Base-by-base conservation (phyloP, 2,888 invertebrate genomes). In the Hyppa rectilinea region DNA sequence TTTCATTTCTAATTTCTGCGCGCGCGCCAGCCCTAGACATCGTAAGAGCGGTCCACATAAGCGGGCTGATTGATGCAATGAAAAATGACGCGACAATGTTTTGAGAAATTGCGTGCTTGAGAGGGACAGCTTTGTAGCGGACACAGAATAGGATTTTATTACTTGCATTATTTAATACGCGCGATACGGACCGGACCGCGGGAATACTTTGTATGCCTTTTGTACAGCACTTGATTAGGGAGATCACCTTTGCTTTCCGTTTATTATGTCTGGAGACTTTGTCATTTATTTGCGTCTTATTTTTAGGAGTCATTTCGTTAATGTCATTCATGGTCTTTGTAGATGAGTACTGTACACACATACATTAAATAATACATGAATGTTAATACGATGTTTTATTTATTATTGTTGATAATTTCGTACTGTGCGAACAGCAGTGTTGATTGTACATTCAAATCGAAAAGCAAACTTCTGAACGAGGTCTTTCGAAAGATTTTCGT, bases 1-100 rank as follows among this genome's bases (percentile, higher is more conserved):
- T 12, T 36, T 1, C 20, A 14, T 14, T 45, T 40, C n/a, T 5
- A 4, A 17, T n/a, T 47, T 9, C 2, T 31, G 40, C 20, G 34
- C 23, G 2, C 6, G 62, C 23, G 90, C n/a, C 94, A 94, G 56
- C 95, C 95, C 92, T 95, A 81, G 76, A 64, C 56, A 53, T 81
- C 17, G 81, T 81, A 86, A 86, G 85, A 78, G 72, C 75, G 76
- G 86, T 90, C 85, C 85, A 87, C 87, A 92, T 87, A 91, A 91
- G 89, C 90, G 88, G 85, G 71, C 93, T 95, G 95, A 95, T 96
- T 95, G 96, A 96, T 91, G 95, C 94, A 93, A 94, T 95, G 95
- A 96, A 93, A 95, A 95, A 96, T 95, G 96, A 95, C 85, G 94
- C 94, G 94, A 94, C 92, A 94, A 95, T 92, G 93, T 95, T 95